Percentiles rank a stretch among this genome's conserved stretches.
Conservation (phyloP, 2,797 vertebrate species). For the Gadopsis bispinosus region DNA sequence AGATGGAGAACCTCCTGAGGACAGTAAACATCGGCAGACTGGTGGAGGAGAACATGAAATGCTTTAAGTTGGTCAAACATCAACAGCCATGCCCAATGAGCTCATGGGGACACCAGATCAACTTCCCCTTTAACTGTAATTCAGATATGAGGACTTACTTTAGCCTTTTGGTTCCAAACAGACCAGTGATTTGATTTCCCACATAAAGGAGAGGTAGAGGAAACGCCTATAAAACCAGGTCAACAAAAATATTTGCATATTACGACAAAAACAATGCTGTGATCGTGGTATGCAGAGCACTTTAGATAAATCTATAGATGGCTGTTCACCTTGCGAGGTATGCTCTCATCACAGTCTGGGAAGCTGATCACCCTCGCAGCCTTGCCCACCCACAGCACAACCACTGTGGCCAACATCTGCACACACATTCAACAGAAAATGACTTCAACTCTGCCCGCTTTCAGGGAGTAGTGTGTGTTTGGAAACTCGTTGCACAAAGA, state of each 20-base stretch:
- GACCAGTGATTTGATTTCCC: slow-evolving; percentile 97
- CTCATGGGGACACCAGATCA: neutral
- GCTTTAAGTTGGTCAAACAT: slow-evolving; percentile 12
- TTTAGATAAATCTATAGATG: neutral
- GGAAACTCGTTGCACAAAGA: neutral
- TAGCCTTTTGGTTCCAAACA: slow-evolving; percentile 96
- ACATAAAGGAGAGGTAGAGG: slow-evolving; percentile 98
- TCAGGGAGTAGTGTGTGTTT: neutral
- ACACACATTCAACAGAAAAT: slow-evolving; percentile 11
- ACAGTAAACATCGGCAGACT: slow-evolving; percentile 99
- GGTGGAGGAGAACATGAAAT: slow-evolving; percentile 45
- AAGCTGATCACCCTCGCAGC: slow-evolving; percentile 91
- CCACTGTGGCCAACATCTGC: slow-evolving; percentile 95
- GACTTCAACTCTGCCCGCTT: neutral
- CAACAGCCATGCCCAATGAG: slow-evolving; percentile 9
- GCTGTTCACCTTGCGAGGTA: slow-evolving; percentile 89
- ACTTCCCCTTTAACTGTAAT: neutral
- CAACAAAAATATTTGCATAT: slow-evolving; percentile 1
- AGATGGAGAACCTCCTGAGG: slow-evolving; percentile 95
- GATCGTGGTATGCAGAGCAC: neutral
- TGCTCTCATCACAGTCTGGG: slow-evolving; percentile 90
- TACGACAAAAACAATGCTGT: neutral
- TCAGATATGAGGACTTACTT: slow-evolving; percentile 84
- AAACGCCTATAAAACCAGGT: slow-evolving; percentile 88
- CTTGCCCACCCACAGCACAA: slow-evolving; percentile 93